Evolutionary conservation across 2,113 vertebrate genomes (phyloP), one percentile per base, ranked within the genome.

Genomic region (Oncorhynchus clarkii): DNA sequence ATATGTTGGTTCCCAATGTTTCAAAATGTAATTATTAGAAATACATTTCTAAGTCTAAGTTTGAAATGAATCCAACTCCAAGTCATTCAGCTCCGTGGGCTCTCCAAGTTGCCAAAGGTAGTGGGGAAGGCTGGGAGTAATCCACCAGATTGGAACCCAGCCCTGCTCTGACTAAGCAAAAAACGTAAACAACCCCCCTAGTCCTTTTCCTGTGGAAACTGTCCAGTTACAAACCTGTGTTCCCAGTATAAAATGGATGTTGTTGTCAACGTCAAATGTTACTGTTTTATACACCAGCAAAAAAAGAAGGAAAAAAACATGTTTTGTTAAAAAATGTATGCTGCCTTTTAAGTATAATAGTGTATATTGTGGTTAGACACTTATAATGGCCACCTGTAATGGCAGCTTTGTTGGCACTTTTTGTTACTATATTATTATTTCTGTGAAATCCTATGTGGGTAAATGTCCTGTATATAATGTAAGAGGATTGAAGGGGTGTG

Each of bases 341-440:
- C 67, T 68, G 31, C 67, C 67, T 39, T 67, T 34, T 68, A 34
- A 68, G 29, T 68, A 34, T 45, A 16, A 34, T 68, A 34, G 27
- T 68, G 18, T 68, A 34, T 68, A 34, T 68, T 68, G 27, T 68
- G 65, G 29, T 67, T 67, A 31, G 65, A 67, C 13, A 67, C 29
- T n/a, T 31, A 20, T 20, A 68, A 68, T 34, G 18, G 67, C 67
- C 67, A 68, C 31, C 67, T 18, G 29, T 68, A 34, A 68, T 68
- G 68, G 68, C 68, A 70, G 68, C 45, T 70, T 48, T 13, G 68
- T 70, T 70, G 22, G 68, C 45, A 70, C 68, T 49, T 26, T 70
- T 48, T 24, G 11, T 69, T 45, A 34, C 60, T 64, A 54, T 68
- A 31, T 34, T 68, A 68, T 68, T 68, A 68, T 68, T 68, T 68